These are phyloP conservation scores for Andricus curvator DNA, from an alignment of 2,888 invertebrate genomes.

Conservation along the genomic window DNA sequence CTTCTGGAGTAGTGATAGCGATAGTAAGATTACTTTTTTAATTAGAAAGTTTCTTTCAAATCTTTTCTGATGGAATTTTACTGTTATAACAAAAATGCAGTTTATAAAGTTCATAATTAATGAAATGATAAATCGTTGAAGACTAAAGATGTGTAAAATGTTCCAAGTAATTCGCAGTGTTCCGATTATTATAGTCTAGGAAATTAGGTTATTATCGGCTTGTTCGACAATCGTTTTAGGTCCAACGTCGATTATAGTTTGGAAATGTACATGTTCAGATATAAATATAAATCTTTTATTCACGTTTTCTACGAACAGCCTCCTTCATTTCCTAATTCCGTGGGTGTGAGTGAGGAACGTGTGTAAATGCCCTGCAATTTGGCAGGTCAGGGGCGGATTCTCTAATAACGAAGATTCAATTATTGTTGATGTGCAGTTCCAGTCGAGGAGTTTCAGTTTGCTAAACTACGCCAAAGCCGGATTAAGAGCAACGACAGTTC, in stretches of 20 bases:
- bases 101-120: neutral
- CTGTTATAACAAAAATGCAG: neutral
- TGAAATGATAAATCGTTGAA: neutral
- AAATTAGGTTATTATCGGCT: neutral
- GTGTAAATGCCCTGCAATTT: conserved; percentile 50
- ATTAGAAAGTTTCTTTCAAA: conserved; percentile 4
- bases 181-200: conserved; percentile 14
- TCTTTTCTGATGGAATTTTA: neutral
- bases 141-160: neutral
- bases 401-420: conserved; percentile 63
- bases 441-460: conserved; percentile 77
- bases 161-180: conserved; percentile 5
- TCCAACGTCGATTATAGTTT: conserved; percentile 18
- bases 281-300: conserved; percentile 61
- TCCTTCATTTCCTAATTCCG: conserved; percentile 52
- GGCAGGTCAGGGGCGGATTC: conserved; percentile 27
- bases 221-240: conserved; percentile 26
- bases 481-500: conserved; percentile 76
- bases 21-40: neutral
- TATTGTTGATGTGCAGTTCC: conserved; percentile 73
- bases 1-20: conserved; percentile 4
- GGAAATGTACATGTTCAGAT: conserved; percentile 42
- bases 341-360: conserved; percentile 39
- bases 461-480: conserved; percentile 74
- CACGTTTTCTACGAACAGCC: conserved; percentile 51